These are phyloP conservation scores for Dasypus novemcinctus DNA, from an alignment of 2,113 vertebrate genomes.

Conservation along the genomic window DNA sequence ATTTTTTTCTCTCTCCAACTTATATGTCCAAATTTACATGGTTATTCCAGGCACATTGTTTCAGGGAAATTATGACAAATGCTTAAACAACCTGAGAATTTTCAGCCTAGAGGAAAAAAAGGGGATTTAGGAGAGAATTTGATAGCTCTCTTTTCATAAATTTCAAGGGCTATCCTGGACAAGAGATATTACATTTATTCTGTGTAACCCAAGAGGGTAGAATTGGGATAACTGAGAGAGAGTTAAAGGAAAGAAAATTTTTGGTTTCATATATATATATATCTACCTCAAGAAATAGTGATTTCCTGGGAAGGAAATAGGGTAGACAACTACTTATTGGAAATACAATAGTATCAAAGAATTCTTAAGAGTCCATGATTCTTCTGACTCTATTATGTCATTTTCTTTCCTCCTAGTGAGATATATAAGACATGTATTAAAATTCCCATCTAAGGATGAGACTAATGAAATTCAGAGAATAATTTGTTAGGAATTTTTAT, in stretches of 20 bases:
- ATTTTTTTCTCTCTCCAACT: neutral
- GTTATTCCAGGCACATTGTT: neutral
- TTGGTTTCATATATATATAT: neutral
- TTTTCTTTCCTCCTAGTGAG: conserved; percentile 1
- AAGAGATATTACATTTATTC: conserved; percentile 25
- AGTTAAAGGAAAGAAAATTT: conserved; percentile 1
- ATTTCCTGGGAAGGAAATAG: conserved; percentile 36
- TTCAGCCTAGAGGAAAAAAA: neutral
- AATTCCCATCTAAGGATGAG: neutral
- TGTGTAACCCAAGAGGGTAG: neutral
- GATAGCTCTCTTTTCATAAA: neutral
- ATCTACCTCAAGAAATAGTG: conserved; percentile 5
- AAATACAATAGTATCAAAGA: conserved; percentile 4
- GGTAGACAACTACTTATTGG: neutral
- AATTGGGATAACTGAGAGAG: conserved; percentile 30
- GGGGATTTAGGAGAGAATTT: neutral
- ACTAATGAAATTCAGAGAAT: conserved; percentile 12
- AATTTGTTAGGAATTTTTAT: neutral
- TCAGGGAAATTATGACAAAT: neutral
- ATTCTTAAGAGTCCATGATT: neutral
- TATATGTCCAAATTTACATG: neutral
- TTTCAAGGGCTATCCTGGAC: neutral
- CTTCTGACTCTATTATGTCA: conserved; percentile 21
- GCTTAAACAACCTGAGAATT: neutral
- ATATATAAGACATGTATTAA: neutral